Conservation (phyloP, 2,888 invertebrate species). For the Drosophila pseudotakahashii region DNA sequence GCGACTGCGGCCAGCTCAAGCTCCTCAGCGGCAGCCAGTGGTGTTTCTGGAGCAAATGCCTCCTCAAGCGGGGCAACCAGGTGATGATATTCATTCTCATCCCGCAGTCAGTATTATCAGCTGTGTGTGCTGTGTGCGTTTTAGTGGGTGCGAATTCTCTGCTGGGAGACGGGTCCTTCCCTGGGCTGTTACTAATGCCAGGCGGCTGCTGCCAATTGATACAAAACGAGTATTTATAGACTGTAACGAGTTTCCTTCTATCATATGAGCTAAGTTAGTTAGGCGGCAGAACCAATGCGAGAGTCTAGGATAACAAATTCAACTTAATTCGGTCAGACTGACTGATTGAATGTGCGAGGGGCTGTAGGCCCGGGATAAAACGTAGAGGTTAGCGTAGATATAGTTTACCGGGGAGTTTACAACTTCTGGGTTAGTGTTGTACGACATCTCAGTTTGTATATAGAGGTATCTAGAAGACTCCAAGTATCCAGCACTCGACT, state of each 20-base stretch:
- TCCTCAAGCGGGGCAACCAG: conserved; percentile 63
- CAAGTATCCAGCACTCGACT: conserved; percentile 1
- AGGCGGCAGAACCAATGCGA: conserved; percentile 49
- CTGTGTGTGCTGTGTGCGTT: conserved; percentile 57
- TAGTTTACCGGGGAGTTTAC: conserved; percentile 10
- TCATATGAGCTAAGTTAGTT: conserved; percentile 58
- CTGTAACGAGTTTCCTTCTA: conserved; percentile 76
- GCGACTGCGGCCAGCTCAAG: neutral
- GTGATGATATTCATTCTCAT: conserved; percentile 40
- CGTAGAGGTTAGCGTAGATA: conserved; percentile 48
- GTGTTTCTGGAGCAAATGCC: conserved; percentile 11
- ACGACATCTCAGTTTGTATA: conserved; percentile 31
- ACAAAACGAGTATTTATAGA: conserved; percentile 73
- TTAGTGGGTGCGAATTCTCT: conserved; percentile 50
- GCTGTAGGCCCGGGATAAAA: conserved; percentile 35
- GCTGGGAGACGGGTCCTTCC: conserved; percentile 5
- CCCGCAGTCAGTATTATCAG: conserved; percentile 21
- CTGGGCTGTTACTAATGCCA: conserved; percentile 15
- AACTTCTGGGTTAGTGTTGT: conserved; percentile 16
- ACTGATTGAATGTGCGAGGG: conserved; percentile 5
- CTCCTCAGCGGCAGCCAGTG: neutral
- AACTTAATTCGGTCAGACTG: conserved; percentile 1
- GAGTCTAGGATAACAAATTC: conserved; percentile 38
- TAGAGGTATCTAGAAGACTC: conserved; percentile 7
- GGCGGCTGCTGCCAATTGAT: conserved; percentile 13